Evolutionary conservation across 2,797 vertebrate genomes (phyloP), one percentile per base, ranked within the genome.

Genomic region (Arremon brunneinucha): DNA sequence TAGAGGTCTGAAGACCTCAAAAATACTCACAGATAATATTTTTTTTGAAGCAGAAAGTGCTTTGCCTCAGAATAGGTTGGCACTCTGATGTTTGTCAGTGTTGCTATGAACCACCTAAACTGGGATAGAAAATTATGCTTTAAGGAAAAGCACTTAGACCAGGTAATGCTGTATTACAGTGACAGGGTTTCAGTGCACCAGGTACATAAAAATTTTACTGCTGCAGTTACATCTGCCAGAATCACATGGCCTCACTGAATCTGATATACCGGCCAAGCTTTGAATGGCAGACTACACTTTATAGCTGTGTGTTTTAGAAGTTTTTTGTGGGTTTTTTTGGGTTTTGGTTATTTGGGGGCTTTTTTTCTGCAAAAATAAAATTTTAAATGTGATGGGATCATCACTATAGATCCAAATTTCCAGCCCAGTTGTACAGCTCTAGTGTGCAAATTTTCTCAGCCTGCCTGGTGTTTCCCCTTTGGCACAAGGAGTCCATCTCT

Each of bases 401-500:
- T 26, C 27, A 16, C 13, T 55, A 4, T 2, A 35, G 55, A 50
- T 72, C 18, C 20, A 47, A 27, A 44, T n/a, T 32, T 72, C 23
- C 75, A 78, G 28, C 24, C 37, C 41, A 22, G 1, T 2, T 44
- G n/a, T 37, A 19, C 37, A 75, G n/a, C 14, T 4, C 5, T 17
- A 35, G 11, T 35, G 21, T 60, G 30, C 10, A 10, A 35, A 19
- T 4, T 52, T 89, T 49, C 55, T 57, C 56, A 80, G 27, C 8
- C 52, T 70, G 32, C 22, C 44, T 32, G 8, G 23, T 18, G 30
- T n/a, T 67, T 47, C 24, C 22, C 11, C 27, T 78, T 53, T 35
- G 28, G 20, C 18, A 10, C 0, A 2, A 30, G 16, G 27, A 49
- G 10, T 14, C 23, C 0, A 0, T 26, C 32, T 74, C 68, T 35